Percentiles rank a stretch among this genome's conserved stretches.
Evolutionary conservation across 2,888 invertebrate genomes (phyloP).

Genomic region (Sinopyrophorus schimmeli): DNA sequence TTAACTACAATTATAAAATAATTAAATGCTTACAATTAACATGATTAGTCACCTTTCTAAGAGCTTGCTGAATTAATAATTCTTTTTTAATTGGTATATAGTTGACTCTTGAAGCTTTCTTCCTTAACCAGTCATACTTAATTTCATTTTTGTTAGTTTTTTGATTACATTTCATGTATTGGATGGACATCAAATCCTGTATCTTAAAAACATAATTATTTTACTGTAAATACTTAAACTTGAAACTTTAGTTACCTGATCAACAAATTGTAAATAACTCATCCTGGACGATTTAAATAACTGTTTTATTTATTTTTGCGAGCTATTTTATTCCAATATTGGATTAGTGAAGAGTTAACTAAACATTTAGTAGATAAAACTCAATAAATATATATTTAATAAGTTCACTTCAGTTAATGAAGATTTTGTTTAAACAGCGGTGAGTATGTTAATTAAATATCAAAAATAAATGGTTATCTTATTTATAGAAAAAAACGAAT

Average conservation of each 20-base stretch:
- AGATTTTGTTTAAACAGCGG: background rate
- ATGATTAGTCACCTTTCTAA: too few relatives aligned
- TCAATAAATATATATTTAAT: constrained; percentile 12
- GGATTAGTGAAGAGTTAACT: constrained; percentile 14
- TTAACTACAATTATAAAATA: too few relatives aligned
- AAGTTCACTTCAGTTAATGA: constrained; percentile 7
- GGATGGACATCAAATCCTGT: constrained; percentile 48
- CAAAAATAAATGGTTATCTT: too few relatives aligned
- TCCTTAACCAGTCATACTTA: constrained; percentile 48
- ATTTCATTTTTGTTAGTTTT: constrained; percentile 32
- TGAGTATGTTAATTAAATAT: too few relatives aligned
- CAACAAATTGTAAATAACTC: constrained; percentile 17
- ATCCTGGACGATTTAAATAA: constrained; percentile 7
- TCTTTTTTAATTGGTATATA: too few relatives aligned
- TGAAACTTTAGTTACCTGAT: constrained; percentile 17
- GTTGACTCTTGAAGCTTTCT: constrained; percentile 38
- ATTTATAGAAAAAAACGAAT: too few relatives aligned
- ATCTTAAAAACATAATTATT: constrained; percentile 37
- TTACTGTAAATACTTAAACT: too few relatives aligned
- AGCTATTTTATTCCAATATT: constrained; percentile 6
- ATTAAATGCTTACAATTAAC: too few relatives aligned
- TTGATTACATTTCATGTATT: constrained; percentile 44
- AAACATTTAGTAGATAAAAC: constrained; percentile 19
- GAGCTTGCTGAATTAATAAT: too few relatives aligned
- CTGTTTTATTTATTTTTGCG: constrained; percentile 3